Conservation (phyloP, 2,888 invertebrate genomes). For the Trichopoda pennipes region DNA sequence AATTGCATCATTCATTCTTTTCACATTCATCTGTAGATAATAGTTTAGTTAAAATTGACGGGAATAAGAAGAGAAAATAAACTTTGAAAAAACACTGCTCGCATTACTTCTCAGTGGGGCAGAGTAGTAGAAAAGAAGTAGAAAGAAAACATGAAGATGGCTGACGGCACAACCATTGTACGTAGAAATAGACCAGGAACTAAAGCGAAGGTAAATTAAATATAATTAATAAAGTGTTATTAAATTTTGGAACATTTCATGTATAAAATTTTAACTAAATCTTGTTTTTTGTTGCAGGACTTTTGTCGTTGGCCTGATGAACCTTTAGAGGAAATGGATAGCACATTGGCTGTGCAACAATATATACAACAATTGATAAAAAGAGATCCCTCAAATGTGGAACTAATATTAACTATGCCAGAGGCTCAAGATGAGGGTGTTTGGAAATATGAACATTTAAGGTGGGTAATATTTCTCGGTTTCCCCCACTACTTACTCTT, state of each 20-base stretch:
- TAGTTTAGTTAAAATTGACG: conserved; percentile 28
- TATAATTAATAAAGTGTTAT: background rate
- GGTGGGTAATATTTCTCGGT: conserved; percentile 82
- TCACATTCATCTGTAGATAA: conserved; percentile 22
- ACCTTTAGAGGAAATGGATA: conserved; percentile 99
- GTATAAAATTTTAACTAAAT: background rate
- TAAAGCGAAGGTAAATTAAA: conserved; percentile 87
- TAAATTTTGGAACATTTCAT: background rate
- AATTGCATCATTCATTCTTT: conserved; percentile 21
- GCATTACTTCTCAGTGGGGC: conserved; percentile 59
- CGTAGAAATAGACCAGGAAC: conserved; percentile 95
- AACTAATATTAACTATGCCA: conserved; percentile 96
- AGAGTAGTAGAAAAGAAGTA: conserved; percentile 58
- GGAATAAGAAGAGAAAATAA: conserved; percentile 1
- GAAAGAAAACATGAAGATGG: conserved; percentile 87
- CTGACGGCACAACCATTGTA: conserved; percentile 90
- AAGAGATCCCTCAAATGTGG: conserved; percentile 95
- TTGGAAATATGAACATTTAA: conserved; percentile 99
- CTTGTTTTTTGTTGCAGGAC: conserved; percentile 84
- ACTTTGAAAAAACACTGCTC: conserved; percentile 43
- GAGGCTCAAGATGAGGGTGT: conserved; percentile 99
- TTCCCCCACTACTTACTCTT: background rate
- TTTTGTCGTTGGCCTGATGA: conserved; percentile 99
- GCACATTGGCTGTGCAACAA: conserved; percentile 98
- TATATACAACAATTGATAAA: conserved; percentile 99